Conservation (phyloP, 2,888 invertebrate genomes). For the Phymatocera aterrima region DNA sequence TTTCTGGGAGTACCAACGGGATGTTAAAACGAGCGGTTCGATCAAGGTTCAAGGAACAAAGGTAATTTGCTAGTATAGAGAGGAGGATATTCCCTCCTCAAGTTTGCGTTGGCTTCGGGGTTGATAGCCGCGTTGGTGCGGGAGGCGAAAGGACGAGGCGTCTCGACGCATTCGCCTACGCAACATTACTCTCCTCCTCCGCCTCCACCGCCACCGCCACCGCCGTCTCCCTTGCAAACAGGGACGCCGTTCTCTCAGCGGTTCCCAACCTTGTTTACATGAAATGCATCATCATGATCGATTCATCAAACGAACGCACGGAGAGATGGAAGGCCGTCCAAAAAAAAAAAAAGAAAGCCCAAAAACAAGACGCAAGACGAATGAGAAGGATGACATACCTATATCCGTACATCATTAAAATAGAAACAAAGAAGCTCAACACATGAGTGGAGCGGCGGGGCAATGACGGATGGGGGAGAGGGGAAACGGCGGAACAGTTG, state of each 20-base stretch:
- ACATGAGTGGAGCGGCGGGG: background rate
- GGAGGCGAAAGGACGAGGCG: conserved; percentile 47
- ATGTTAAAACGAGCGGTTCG: background rate
- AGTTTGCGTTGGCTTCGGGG: conserved; percentile 49
- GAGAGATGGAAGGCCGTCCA: conserved; percentile 2
- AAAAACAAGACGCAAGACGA: background rate
- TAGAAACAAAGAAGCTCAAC: background rate
- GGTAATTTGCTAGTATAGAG: background rate
- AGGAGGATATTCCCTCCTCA: conserved; percentile 8
- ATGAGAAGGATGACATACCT: background rate
- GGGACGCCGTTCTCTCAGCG: conserved; percentile 48
- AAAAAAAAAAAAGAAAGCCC: background rate
- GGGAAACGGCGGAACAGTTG: background rate
- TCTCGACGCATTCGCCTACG: conserved; percentile 52
- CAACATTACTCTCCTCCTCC: conserved; percentile 55
- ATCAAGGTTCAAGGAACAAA: background rate
- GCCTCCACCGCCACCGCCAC: background rate
- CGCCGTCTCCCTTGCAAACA: background rate
- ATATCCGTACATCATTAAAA: conserved; percentile 10
- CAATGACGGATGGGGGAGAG: too few species aligned
- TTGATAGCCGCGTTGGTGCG: conserved; percentile 60
- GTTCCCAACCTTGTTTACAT: conserved; percentile 68
- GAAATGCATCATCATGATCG: conserved; percentile 55
- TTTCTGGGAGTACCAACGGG: background rate
- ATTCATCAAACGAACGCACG: conserved; percentile 36